Evolutionary conservation across 1,140 invertebrate species (phyloP).

Genomic region (Phortica variegata): DNA sequence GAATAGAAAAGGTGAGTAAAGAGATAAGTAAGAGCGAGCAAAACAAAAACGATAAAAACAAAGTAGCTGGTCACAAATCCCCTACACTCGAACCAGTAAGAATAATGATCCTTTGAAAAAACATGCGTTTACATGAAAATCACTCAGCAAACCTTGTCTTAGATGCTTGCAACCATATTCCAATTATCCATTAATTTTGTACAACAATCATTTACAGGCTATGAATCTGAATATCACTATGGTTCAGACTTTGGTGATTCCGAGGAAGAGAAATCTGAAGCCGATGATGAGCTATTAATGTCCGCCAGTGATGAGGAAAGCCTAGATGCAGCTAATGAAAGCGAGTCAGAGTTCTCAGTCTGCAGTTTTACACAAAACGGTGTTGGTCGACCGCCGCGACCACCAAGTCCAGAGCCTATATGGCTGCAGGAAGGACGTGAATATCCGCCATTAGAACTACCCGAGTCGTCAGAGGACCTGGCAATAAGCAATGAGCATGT

Average conservation of each 20-base stretch:
- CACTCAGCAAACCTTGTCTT: no score
- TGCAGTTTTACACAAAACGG: constrained; percentile 70
- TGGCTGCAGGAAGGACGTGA: constrained; percentile 78
- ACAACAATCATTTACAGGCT: constrained; percentile 68
- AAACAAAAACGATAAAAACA: no score
- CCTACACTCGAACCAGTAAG: no score
- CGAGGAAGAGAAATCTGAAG: constrained; percentile 73
- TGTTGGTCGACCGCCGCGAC: constrained; percentile 60
- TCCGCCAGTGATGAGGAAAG: constrained; percentile 69
- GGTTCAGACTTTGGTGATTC: constrained; percentile 86
- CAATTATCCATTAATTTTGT: no score
- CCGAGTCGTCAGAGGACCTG: constrained; percentile 88
- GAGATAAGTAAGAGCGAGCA: background rate
- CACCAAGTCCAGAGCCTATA: constrained; percentile 81
- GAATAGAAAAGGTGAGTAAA: constrained; percentile 62
- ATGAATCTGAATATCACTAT: constrained; percentile 87
- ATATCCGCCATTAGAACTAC: constrained; percentile 75
- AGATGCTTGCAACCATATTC: no score
- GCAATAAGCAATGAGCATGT: constrained; percentile 76
- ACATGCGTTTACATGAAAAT: no score
- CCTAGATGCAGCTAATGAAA: constrained; percentile 68
- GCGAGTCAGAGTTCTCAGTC: constrained; percentile 81
- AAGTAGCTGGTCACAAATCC: no score
- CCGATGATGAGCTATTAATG: constrained; percentile 67
- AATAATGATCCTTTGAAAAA: no score